Base-by-base conservation (phyloP, 2,888 invertebrate genomes). In the Calliphora vomitoria region DNA sequence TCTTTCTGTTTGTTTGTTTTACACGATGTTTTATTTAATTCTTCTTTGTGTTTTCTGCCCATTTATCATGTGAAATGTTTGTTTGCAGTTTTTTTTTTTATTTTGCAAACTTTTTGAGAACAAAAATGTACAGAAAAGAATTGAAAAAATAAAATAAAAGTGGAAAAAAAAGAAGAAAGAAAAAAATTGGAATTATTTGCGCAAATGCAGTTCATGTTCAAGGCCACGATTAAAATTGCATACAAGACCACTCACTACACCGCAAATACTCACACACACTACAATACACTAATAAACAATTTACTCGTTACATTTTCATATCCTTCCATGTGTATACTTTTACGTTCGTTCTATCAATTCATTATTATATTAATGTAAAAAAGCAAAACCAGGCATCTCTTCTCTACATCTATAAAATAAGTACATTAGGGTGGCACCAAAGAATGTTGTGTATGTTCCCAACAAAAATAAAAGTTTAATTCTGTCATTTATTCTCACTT, bases 181-280 rank as follows among this genome's bases (percentile, higher is more conserved):
- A 11, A 58, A 82, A 25, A 47, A 58, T 64, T 71, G 58, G 15
- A 72, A 83, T 78, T 85, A 85, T 84, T 86, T 88, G 87, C 89
- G 88, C 89, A 88, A 92, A 92, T 93, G 93, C 93, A 93, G 92
- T 93, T 93, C 92, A 93, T 91, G 93, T 93, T 93, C 93, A 93
- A 93, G 93, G 93, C 91, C 93, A 92, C 87, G 82, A 89, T 89
- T 89, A 90, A 90, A 84, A 90, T 86, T 90, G 90, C 89, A 85
- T 84, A 89, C 75, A 85, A 53, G 62, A 58, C 80, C 71, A 82
- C 72, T 35, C 66, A 69, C 20, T 55, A 31, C 20, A 66, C 35
- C 50, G 25, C 64, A 85, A 44, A 89, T 35, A 58, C 55, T 58
- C 69, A 53, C 71, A 81, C 44, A 44, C 58, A 31, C 8, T 62